phyloP scores from a whole-genome alignment of 2,797 vertebrate genomes.

The Malacoraja senta region DNA sequence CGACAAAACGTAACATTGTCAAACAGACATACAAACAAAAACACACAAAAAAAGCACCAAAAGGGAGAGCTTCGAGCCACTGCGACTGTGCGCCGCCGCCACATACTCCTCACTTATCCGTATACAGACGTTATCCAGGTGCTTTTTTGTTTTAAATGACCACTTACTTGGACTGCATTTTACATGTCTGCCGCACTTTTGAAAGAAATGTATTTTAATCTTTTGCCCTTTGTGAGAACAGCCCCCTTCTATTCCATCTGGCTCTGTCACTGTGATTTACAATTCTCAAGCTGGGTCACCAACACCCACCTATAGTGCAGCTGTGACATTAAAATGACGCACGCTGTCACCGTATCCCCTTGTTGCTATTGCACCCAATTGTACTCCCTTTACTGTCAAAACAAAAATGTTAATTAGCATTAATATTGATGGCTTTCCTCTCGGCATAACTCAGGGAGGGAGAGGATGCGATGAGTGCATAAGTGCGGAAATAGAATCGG shows the following conservation, averaged over 20 bases:
- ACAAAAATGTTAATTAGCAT: not conserved
- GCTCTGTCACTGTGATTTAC: not conserved
- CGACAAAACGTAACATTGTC: no score
- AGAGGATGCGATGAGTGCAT: no score
- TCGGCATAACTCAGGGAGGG: not conserved
- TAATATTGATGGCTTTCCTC: not conserved
- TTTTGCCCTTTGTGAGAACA: not conserved
- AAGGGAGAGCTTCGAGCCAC: no score
- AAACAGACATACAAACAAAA: no score
- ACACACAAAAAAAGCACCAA: no score
- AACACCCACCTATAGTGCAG: not conserved
- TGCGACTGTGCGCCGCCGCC: no score
- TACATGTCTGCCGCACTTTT: not conserved
- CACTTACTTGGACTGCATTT: not conserved
- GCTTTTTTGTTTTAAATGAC: not conserved
- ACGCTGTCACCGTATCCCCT: not conserved
- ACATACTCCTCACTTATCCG: not conserved
- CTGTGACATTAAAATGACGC: not conserved
- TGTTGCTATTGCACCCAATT: not conserved
- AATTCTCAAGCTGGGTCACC: not conserved
- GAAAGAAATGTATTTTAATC: not conserved
- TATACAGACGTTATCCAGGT: not conserved
- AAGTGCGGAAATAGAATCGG: no score
- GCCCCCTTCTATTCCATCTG: not conserved
- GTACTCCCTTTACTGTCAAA: not conserved